phyloP scores from a whole-genome alignment of 2,797 vertebrate genomes.

The Malurus splendens region DNA sequence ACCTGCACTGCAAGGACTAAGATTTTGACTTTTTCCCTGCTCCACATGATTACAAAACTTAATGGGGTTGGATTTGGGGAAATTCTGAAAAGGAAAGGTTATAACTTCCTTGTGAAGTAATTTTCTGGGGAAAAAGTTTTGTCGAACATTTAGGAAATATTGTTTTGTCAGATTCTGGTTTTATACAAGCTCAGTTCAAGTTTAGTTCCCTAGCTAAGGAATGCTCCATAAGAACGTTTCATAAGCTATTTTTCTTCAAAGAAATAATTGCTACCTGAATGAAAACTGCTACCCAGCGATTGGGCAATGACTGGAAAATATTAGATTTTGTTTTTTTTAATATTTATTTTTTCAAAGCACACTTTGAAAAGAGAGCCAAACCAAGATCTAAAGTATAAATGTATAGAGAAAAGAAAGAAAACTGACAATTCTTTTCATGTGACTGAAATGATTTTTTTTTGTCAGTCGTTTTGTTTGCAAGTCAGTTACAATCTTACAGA shows the following conservation, averaged over 20 bases:
- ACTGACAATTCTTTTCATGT: not conserved
- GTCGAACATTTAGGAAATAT: not conserved
- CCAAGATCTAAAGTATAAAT: not conserved
- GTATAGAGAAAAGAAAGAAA: not conserved
- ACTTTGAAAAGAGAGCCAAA: not conserved
- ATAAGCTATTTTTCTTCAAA: not conserved
- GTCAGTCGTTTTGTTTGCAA: not conserved
- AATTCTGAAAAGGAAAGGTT: not conserved
- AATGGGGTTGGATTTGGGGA: not conserved
- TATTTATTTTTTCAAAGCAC: not conserved
- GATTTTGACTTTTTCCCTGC: not conserved
- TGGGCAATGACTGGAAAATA: not conserved
- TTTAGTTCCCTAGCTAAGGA: not conserved
- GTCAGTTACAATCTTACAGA: not conserved
- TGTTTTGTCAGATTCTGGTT: not conserved
- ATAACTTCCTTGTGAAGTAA: not conserved
- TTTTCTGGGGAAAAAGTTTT: not conserved
- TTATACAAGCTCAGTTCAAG: not conserved
- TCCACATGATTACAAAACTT: not conserved
- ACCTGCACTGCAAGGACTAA: not conserved
- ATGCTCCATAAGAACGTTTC: not conserved
- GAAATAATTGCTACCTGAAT: not conserved
- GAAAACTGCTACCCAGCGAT: not conserved
- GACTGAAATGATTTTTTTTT: not conserved
- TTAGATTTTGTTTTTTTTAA: not conserved